phyloP scores from a whole-genome alignment of 1,140 invertebrate genomes.

The Mizuhopecten yessoensis region DNA sequence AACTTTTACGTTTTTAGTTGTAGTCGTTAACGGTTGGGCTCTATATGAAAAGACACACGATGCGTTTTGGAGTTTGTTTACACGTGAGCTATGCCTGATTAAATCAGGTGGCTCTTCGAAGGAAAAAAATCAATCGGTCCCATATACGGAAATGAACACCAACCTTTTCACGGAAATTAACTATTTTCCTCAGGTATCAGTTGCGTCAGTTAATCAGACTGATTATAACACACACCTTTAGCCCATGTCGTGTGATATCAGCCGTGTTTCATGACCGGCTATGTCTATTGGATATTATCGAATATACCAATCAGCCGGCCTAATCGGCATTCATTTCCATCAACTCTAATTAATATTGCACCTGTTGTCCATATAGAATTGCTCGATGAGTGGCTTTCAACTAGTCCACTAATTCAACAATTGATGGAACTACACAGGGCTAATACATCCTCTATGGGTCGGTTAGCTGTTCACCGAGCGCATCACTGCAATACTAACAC shows the following conservation, averaged over 20 bases:
- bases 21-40: no score
- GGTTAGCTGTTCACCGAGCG: neutral
- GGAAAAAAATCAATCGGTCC: neutral
- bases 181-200: constrained; percentile 1
- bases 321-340: neutral
- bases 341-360: constrained; percentile 22
- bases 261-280: constrained; percentile 30
- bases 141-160: neutral
- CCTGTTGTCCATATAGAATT: neutral
- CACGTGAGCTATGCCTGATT: neutral
- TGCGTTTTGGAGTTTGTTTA: no score
- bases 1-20: no score
- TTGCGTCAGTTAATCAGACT: neutral
- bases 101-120: neutral
- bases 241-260: neutral
- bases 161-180: constrained; percentile 32
- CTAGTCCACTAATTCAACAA: neutral
- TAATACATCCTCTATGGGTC: neutral
- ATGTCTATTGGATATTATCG: neutral
- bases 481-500: neutral
- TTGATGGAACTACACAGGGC: neutral
- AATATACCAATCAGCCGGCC: neutral
- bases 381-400: neutral
- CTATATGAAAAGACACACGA: no score
- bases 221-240: neutral